Conservation (phyloP, 2,888 invertebrate species). For the Rhagium mordax region DNA sequence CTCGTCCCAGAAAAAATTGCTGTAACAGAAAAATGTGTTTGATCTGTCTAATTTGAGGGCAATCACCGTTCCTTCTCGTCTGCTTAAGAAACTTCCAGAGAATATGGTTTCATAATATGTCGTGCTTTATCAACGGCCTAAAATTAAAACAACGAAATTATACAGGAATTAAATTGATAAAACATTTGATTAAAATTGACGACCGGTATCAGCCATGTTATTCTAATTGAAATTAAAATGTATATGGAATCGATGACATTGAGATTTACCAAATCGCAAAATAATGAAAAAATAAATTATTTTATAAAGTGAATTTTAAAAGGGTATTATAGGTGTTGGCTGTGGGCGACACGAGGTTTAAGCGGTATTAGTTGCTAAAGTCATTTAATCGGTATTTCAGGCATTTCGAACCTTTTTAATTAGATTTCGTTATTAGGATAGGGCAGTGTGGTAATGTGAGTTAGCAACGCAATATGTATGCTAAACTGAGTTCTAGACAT, state of each 20-base stretch:
- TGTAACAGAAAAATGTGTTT: too few relatives aligned
- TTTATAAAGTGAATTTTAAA: not conserved
- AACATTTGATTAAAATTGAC: too few relatives aligned
- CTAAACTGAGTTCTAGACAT: not conserved
- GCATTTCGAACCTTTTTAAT: slow-evolving; percentile 5
- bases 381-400: not conserved
- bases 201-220: not conserved
- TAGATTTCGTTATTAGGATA: not conserved
- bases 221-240: not conserved
- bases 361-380: not conserved
- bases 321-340: not conserved
- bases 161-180: too few relatives aligned
- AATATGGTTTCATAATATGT: too few relatives aligned
- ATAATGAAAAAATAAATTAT: not conserved
- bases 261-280: not conserved
- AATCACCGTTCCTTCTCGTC: too few relatives aligned
- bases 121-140: too few relatives aligned
- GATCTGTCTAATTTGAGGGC: too few relatives aligned
- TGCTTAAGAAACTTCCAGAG: too few relatives aligned
- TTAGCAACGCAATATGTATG: not conserved
- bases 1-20: too few relatives aligned
- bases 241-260: not conserved
- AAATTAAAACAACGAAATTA: too few relatives aligned
- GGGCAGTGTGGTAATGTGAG: not conserved
- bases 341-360: not conserved